A percentile compares a stretch with the other conserved stretches of the same genome.
Evolutionary conservation across 2,797 vertebrate genomes (phyloP).

Genomic region (Lepilemur ruficaudatus): DNA sequence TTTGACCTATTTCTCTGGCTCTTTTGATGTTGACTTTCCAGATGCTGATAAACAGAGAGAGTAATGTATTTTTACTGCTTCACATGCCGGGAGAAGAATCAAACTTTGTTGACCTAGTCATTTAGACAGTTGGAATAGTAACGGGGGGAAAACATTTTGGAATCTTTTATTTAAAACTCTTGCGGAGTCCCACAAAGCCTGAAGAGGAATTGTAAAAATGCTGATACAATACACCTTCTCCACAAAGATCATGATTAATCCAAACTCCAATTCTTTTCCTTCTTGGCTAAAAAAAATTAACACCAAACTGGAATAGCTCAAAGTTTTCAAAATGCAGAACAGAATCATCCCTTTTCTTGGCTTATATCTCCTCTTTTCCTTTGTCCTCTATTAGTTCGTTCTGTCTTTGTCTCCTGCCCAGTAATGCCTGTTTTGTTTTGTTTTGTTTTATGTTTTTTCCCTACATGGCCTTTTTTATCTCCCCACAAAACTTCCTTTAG

Average conservation of each 20-base stretch:
- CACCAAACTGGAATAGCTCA: background rate
- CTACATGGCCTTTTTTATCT: background rate
- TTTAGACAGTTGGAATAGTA: background rate
- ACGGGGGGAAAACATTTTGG: background rate
- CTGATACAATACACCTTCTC: background rate
- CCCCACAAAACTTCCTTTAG: background rate
- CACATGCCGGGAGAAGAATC: background rate
- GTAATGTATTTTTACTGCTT: slow-evolving; percentile 43
- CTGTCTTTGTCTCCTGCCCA: background rate
- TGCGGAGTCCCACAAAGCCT: background rate
- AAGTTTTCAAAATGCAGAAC: background rate
- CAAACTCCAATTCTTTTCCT: background rate
- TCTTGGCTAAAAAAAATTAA: background rate
- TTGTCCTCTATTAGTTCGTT: background rate
- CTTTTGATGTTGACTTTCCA: slow-evolving; percentile 28
- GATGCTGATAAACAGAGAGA: slow-evolving; percentile 44
- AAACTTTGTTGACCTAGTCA: background rate
- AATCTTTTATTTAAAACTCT: slow-evolving; percentile 16
- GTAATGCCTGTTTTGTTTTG: background rate
- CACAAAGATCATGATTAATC: background rate
- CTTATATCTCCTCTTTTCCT: background rate
- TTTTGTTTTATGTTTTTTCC: background rate
- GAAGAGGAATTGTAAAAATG: background rate
- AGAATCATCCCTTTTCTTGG: background rate
- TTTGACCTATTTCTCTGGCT: slow-evolving; percentile 22